These are phyloP conservation scores for Orbicella faveolata DNA, from an alignment of 64 coral and sea anemone genomes.

Conservation along the genomic window DNA sequence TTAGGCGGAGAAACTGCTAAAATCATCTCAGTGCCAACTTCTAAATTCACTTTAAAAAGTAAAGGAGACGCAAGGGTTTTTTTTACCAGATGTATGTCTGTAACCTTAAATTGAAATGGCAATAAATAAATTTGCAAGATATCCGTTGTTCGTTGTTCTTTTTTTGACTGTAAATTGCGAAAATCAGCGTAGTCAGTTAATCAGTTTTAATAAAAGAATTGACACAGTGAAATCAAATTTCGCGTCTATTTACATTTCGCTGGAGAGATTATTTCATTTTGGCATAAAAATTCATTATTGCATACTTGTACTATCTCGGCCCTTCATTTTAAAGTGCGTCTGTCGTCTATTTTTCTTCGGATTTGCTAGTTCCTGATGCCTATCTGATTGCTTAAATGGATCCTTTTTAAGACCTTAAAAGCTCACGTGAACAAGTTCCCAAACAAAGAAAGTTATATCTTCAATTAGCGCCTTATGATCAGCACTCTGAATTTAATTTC, in stretches of 20 bases:
- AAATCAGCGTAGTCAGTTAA: background rate
- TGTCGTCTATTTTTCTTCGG: background rate
- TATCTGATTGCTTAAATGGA: background rate
- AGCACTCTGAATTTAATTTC: too few species aligned
- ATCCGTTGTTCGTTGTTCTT: background rate
- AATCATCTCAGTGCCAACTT: background rate
- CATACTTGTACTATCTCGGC: background rate
- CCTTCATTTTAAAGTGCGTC: background rate
- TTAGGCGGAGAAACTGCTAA: background rate
- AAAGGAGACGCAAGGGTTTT: too few species aligned
- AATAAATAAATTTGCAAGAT: background rate
- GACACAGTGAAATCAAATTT: slow-evolving; percentile 1
- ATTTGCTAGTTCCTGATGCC: background rate
- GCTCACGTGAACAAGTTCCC: too few species aligned
- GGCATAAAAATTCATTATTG: background rate
- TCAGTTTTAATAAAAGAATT: background rate
- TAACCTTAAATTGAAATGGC: too few species aligned
- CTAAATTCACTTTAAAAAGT: background rate
- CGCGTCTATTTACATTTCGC: background rate
- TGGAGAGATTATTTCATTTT: background rate
- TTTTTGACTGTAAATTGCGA: too few species aligned
- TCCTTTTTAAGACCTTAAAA: background rate
- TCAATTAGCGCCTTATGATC: too few species aligned
- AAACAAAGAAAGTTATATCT: too few species aligned
- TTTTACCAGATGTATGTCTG: too few species aligned